Conservation (phyloP, 2,888 invertebrate species). For the Pseudococcus viburni region DNA sequence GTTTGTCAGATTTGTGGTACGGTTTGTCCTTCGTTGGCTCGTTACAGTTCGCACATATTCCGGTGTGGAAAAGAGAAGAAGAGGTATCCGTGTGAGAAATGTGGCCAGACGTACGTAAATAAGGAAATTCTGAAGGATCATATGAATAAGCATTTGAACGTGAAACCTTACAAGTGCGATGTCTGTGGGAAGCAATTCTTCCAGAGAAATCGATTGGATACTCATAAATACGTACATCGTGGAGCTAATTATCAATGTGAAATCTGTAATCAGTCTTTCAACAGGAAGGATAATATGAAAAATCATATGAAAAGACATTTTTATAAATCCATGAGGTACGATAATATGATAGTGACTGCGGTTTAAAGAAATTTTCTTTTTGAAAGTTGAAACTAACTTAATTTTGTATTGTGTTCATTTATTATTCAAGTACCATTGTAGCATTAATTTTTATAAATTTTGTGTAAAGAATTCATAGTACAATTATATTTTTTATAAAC, state of each 20-base stretch:
- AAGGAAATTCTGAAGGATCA: slow-evolving; percentile 61
- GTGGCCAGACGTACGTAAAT: slow-evolving; percentile 23
- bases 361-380: slow-evolving; percentile 1
- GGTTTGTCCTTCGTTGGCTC: slow-evolving; percentile 53
- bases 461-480: no score
- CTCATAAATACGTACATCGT: slow-evolving; percentile 46
- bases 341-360: slow-evolving; percentile 41
- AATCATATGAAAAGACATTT: slow-evolving; percentile 60
- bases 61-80: slow-evolving; percentile 58
- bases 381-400: not conserved
- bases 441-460: no score
- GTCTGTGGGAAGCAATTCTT: slow-evolving; percentile 45
- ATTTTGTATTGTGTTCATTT: not conserved
- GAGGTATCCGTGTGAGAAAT: slow-evolving; percentile 39
- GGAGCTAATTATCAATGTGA: slow-evolving; percentile 28
- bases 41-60: slow-evolving; percentile 53
- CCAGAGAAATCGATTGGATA: slow-evolving; percentile 40
- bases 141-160: slow-evolving; percentile 53
- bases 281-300: slow-evolving; percentile 58
- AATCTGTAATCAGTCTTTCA: slow-evolving; percentile 53
- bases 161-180: slow-evolving; percentile 35
- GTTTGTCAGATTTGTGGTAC: slow-evolving; percentile 57
- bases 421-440: not conserved
- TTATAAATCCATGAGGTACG: slow-evolving; percentile 51
- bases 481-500: no score